Evolutionary conservation across 30 jellyfish, hydroid and myxozoan species (phyloP), one percentile per base, ranked within the genome.

Genomic region (Nemopilema nomurai): DNA sequence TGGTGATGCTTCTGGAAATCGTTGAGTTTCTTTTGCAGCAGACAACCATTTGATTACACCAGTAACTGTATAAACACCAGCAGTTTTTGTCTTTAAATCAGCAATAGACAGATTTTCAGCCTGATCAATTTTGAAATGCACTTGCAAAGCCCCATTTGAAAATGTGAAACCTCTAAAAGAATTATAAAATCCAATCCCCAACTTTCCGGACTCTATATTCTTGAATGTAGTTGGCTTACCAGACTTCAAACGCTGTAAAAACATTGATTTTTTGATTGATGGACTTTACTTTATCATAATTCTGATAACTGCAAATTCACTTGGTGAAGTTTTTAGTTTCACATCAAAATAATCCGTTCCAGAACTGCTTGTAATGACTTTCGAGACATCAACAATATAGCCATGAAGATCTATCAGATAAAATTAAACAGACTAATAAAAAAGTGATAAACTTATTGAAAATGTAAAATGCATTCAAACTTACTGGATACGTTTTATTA

Each of bases 331-430:
- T 68, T 27, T 68, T 32, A 68, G 32, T 32, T 68, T 23, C 51
- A 68, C 79, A 68, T 68, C 79, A 68, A n/a, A 68, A 68, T 68
- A 68, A 27, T 27, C 51, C 21, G 17, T 68, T 68, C 79, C 79
- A 20, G 51, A 17, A n/a, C 51, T 68, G 79, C 79, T 68, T 23
- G 79, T n/a, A 68, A 19, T 68, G 49, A 68, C 51, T 27, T 68
- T 68, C 32, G 79, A n/a, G 51, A n/a, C 79, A 68, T 68, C 79
- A 27, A 68, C 51, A 68, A 68, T 32, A 68, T 68, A 68, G 49
- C 79, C 79, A 68, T 23, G 49, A 27, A 20, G 79, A 68, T 68
- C 79, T 68, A 68, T 68, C 51, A 27, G 51, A 32, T n/a, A 68
- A 23, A 68, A 18, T 63, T 41, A 41, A 41, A 41, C 57, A 41